phyloP scores from a whole-genome alignment of 2,797 vertebrate genomes.

The Catamblyrhynchus diadema region DNA sequence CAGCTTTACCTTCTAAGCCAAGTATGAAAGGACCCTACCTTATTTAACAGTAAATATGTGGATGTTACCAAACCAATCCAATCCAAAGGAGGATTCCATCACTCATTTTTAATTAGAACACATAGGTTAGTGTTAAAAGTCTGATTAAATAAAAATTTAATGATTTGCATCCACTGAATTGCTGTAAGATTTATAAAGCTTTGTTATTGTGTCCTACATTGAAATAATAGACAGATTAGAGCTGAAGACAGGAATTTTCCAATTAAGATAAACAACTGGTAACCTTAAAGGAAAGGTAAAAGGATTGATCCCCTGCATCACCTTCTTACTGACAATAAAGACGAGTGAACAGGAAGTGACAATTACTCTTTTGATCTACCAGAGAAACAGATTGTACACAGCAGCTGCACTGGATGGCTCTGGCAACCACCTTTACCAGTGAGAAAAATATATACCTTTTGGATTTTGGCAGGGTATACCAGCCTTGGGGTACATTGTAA shows the following conservation, averaged over 20 bases:
- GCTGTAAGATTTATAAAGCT: not conserved
- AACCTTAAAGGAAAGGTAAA: not conserved
- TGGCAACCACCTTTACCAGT: not conserved
- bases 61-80: not conserved
- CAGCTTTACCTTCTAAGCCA: not conserved
- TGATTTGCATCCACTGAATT: not conserved
- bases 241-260: not conserved
- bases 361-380: not conserved
- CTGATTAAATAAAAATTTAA: not conserved
- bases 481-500: not conserved
- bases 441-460: constrained; percentile 8
- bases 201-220: not conserved
- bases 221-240: constrained; percentile 23
- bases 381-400: not conserved
- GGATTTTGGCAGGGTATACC: not conserved
- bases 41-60: not conserved
- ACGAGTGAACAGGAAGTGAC: not conserved
- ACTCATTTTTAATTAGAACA: not conserved
- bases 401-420: not conserved
- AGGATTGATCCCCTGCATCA: not conserved
- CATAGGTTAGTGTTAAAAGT: not conserved
- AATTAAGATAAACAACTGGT: not conserved
- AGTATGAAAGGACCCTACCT: not conserved
- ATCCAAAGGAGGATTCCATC: not conserved
- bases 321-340: not conserved